Evolutionary conservation across 2,888 invertebrate species (phyloP), one percentile per base, ranked within the genome.

Genomic region (Melanchra persicariae): DNA sequence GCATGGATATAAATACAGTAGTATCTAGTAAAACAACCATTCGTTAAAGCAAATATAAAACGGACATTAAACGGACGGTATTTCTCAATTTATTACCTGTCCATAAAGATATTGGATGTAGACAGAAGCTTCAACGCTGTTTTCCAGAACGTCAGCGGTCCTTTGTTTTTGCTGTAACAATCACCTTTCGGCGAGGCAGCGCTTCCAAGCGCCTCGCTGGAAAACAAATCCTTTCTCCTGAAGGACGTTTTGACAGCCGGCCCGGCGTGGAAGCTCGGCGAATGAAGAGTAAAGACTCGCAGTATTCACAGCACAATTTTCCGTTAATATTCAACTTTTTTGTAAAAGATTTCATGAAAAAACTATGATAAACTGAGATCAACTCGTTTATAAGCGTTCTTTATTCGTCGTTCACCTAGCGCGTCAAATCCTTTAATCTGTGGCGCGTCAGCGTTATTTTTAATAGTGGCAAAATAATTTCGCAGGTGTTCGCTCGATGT

Each of bases 91-190:
- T 72, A 79, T 68, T 58, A 65, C 67, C 57, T 64, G 54, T 59
- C 65, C 52, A 63, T 76, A 70, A 78, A 71, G 70, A 66, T 66
- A 62, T 66, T 73, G 51, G 61, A 70, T 67, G 70, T 65, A 72
- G 57, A 63, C 55, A 64, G 60, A 64, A 69, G 74, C 62, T 79
- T 69, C 63, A 79, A 74, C 75, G 74, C 62, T 70, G 55, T 79
- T 79, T 73, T 58, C 57, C 54, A 45, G 49, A 60, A 79, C 66
- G 66, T 58, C 68, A 69, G 54, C 65, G 60, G 40, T 63, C 72
- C 75, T 78, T 83, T 82, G 79, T 79, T 83, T 74, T 79, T 64
- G 26, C 49, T 69, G 68, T 68, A 65, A 81, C 82, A 73, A 80
- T 75, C 75, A 68, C 65, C 81, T 71, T 67, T 81, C 61, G 43